These are phyloP conservation scores for Hetaerina americana DNA, from an alignment of 1,140 invertebrate genomes.

Conservation along the genomic window DNA sequence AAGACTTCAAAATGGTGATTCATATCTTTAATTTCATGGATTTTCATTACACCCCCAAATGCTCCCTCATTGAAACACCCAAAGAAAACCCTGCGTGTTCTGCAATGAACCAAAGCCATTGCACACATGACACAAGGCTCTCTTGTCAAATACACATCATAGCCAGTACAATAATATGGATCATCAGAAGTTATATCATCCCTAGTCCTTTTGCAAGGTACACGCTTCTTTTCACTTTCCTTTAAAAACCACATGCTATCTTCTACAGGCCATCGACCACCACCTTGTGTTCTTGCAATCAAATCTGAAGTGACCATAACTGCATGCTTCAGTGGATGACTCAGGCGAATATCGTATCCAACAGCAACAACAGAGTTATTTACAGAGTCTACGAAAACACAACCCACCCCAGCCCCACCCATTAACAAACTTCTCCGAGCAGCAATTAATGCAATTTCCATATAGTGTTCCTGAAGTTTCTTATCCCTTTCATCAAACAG, in stretches of 20 bases:
- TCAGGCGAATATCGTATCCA: constrained; percentile 40
- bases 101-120: constrained; percentile 85
- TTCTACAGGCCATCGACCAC: constrained; percentile 51
- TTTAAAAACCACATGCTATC: constrained; percentile 15
- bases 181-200: background rate
- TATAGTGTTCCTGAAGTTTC: constrained; percentile 41
- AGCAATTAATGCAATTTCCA: constrained; percentile 44
- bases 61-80: constrained; percentile 45
- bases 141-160: constrained; percentile 65
- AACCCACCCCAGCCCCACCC: constrained; percentile 30
- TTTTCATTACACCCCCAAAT: constrained; percentile 50
- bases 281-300: constrained; percentile 67
- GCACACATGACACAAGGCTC: constrained; percentile 91
- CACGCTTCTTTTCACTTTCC: background rate
- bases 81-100: constrained; percentile 73
- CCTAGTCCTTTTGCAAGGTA: background rate
- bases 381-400: constrained; percentile 55
- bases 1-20: constrained; percentile 89
- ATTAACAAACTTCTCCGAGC: constrained; percentile 24
- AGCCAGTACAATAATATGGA: constrained; percentile 71
- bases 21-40: constrained; percentile 63
- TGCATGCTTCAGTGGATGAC: constrained; percentile 70
- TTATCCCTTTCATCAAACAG: constrained; percentile 48
- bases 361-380: constrained; percentile 46
- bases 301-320: constrained; percentile 74